These are phyloP conservation scores for Napeogenes inachia DNA, from an alignment of 2,888 invertebrate species.

Conservation along the genomic window DNA sequence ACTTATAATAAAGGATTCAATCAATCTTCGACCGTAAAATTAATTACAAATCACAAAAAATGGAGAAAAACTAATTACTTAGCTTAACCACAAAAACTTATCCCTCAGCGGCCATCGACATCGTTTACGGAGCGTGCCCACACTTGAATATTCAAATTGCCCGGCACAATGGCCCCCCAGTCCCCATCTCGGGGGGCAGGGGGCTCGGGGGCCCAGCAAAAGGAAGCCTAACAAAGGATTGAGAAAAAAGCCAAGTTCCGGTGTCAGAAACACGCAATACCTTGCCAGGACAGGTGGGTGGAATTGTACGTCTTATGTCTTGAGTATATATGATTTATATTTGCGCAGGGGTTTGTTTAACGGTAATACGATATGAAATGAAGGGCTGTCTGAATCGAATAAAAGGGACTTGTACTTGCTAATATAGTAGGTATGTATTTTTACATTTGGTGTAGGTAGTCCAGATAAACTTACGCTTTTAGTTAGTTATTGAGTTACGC, in stretches of 20 bases:
- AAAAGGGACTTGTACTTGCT: no score
- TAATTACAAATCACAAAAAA: not conserved
- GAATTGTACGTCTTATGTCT: conserved; percentile 28
- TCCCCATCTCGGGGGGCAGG: conserved; percentile 31
- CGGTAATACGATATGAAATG: conserved; percentile 5
- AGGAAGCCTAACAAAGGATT: conserved; percentile 64
- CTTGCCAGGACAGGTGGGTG: conserved; percentile 21
- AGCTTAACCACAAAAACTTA: conserved; percentile 15
- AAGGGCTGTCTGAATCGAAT: no score
- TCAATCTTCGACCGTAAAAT: not conserved
- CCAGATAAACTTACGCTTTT: no score
- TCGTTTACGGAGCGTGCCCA: conserved; percentile 54
- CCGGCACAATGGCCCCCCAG: conserved; percentile 49
- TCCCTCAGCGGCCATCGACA: conserved; percentile 44
- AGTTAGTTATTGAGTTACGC: no score
- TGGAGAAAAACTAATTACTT: conserved; percentile 24
- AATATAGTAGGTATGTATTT: no score
- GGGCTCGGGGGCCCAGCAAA: conserved; percentile 14
- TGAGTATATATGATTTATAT: conserved; percentile 22
- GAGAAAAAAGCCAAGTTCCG: conserved; percentile 67
- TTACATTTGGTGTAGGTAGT: no score
- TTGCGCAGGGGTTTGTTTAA: conserved; percentile 12
- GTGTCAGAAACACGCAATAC: conserved; percentile 61
- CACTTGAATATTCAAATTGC: conserved; percentile 70
- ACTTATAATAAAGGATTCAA: no score